phyloP scores from a whole-genome alignment of 1,140 invertebrate genomes.

The Paracyclopina nana region DNA sequence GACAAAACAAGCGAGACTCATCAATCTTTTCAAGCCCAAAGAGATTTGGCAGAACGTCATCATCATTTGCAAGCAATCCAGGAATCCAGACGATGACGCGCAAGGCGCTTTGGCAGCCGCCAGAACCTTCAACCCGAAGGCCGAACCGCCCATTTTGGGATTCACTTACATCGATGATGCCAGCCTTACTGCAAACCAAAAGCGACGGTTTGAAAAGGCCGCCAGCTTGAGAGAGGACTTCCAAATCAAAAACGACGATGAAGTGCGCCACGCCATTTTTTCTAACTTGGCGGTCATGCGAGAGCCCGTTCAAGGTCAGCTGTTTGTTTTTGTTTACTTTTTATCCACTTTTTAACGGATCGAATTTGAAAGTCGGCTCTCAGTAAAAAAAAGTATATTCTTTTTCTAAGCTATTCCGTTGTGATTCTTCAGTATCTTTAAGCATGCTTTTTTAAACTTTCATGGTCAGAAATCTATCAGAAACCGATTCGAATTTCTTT shows the following conservation, averaged over 20 bases:
- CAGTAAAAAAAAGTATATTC: too few relatives aligned
- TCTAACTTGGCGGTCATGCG: neutral
- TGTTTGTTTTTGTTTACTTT: neutral
- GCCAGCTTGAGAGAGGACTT: neutral
- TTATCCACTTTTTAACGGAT: neutral
- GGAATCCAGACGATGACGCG: slow-evolving; percentile 5
- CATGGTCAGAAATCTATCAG: too few relatives aligned
- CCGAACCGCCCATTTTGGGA: neutral
- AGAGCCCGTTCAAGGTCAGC: neutral
- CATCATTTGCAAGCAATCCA: slow-evolving; percentile 6
- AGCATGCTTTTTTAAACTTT: too few relatives aligned
- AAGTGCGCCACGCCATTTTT: neutral
- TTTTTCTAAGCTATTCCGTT: too few relatives aligned
- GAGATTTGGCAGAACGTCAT: slow-evolving; percentile 14
- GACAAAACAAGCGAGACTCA: neutral
- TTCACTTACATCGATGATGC: neutral
- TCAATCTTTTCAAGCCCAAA: neutral
- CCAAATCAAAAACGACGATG: neutral
- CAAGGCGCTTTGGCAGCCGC: neutral
- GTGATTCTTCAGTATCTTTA: too few relatives aligned
- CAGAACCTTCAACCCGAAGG: neutral
- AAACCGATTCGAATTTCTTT: too few relatives aligned
- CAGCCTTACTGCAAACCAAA: neutral
- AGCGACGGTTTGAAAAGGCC: neutral
- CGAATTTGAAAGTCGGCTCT: neutral